A percentile compares a stretch with the other conserved stretches of the same genome.
Conservation (phyloP, 2,797 vertebrate species). For the Perodicticus potto region DNA sequence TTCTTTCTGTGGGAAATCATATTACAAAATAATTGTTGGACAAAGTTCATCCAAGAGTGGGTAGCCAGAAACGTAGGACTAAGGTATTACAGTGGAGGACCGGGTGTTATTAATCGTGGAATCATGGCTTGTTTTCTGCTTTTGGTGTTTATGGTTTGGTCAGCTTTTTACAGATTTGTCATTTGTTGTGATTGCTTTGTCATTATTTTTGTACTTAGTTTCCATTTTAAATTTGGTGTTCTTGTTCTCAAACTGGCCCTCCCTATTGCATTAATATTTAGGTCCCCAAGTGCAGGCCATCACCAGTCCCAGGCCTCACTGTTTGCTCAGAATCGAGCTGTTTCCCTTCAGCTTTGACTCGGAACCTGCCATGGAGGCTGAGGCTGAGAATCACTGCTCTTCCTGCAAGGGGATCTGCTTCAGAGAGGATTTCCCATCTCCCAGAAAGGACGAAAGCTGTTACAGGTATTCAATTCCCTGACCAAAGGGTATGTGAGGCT, state of each 20-base stretch:
- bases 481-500: not conserved
- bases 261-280: fast-evolving
- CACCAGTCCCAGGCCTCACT: fast-evolving
- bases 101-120: fast-evolving
- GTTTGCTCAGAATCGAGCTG: not conserved
- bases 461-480: not conserved
- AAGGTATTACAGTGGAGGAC: fast-evolving
- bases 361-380: not conserved
- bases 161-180: not conserved
- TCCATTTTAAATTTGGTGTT: too few species aligned
- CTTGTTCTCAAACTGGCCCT: not conserved
- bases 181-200: not conserved
- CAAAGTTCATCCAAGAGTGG: too few species aligned
- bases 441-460: not conserved
- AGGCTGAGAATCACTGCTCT: not conserved
- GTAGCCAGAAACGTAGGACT: fast-evolving
- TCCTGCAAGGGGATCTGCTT: not conserved
- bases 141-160: not conserved
- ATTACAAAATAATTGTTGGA: fast-evolving
- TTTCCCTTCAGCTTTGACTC: fast-evolving
- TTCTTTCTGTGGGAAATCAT: not conserved
- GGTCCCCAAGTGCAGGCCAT: not conserved
- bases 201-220: not conserved
- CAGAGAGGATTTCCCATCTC: not conserved
- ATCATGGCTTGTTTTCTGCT: fast-evolving